phyloP scores from a whole-genome alignment of 2,888 invertebrate genomes.

The Dynastes maya region DNA sequence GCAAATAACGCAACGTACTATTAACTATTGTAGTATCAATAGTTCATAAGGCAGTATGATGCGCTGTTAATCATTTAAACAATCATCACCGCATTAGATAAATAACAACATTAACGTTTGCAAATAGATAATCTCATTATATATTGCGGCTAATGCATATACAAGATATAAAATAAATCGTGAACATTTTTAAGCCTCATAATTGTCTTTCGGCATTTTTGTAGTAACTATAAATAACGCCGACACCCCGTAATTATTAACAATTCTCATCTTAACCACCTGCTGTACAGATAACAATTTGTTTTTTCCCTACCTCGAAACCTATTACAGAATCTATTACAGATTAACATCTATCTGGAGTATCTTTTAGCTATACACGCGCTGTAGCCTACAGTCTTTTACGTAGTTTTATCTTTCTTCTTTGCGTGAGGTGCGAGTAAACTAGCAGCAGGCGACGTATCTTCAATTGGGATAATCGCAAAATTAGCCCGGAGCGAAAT shows the following conservation, averaged over 20 bases:
- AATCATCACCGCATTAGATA: conserved; percentile 7
- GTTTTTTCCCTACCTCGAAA: conserved; percentile 52
- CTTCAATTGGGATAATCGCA: neutral
- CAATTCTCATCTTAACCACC: conserved; percentile 54
- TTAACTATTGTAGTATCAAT: neutral
- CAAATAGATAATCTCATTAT: conserved; percentile 18
- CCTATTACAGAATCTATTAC: conserved; percentile 58
- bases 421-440: conserved; percentile 14
- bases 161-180: conserved; percentile 42
- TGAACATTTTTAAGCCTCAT: conserved; percentile 36
- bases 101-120: neutral
- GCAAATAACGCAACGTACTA: neutral
- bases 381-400: neutral
- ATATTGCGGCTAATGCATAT: conserved; percentile 6
- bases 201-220: conserved; percentile 54
- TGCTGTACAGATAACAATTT: conserved; percentile 52
- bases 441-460: conserved; percentile 18
- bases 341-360: conserved; percentile 55
- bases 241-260: conserved; percentile 56
- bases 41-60: neutral
- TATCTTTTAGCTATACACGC: conserved; percentile 23
- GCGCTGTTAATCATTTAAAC: neutral
- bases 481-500: conserved; percentile 41
- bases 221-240: conserved; percentile 48
- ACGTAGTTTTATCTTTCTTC: conserved; percentile 2